phyloP scores from a whole-genome alignment of 2,888 invertebrate species.

The Ophraella communa region DNA sequence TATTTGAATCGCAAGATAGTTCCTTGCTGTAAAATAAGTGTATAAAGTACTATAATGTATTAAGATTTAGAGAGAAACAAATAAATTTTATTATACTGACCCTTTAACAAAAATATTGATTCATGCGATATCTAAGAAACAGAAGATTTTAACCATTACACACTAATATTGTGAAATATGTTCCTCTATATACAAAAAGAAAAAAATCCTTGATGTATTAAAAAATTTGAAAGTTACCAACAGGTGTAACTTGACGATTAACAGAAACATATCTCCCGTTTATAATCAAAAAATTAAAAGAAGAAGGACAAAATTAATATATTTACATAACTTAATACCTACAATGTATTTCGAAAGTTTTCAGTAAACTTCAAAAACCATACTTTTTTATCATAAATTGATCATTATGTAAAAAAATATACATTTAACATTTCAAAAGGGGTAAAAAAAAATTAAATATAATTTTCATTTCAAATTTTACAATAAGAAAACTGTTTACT shows the following conservation, averaged over 20 bases:
- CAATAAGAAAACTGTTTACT: neutral
- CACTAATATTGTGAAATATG: neutral
- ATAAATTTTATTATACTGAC: constrained; percentile 31
- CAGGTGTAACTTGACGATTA: neutral
- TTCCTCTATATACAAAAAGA: neutral
- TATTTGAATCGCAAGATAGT: neutral
- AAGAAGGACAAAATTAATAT: neutral
- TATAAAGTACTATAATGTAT: constrained; percentile 28
- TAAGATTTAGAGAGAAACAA: constrained; percentile 30
- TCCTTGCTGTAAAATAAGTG: constrained; percentile 13
- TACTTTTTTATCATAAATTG: no score
- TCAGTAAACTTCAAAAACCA: neutral
- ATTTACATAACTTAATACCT: neutral
- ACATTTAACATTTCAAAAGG: no score
- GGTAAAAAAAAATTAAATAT: no score
- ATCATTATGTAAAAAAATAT: no score
- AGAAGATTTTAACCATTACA: neutral
- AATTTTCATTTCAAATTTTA: no score
- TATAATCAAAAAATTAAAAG: neutral
- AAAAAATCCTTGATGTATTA: no score
- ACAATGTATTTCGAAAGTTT: neutral
- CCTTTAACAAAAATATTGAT: constrained; percentile 11
- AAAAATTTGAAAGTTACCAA: no score
- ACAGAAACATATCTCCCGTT: neutral
- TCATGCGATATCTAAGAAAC: neutral